Conservation (phyloP, 2,797 vertebrate species). For the Sternotherus odoratus region DNA sequence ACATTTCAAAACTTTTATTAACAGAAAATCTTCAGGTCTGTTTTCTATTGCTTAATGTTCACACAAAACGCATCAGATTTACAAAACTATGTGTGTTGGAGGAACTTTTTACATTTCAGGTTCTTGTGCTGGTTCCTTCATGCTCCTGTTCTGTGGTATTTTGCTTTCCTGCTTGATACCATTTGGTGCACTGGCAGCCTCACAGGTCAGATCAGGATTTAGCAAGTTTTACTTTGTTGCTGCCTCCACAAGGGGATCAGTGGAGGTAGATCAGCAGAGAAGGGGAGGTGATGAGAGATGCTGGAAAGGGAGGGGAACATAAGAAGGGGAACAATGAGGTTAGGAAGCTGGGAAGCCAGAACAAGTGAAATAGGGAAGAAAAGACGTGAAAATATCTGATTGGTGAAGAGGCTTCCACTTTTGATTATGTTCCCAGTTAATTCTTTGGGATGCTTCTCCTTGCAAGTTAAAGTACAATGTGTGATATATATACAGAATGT, state of each 20-base stretch:
- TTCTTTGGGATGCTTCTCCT: not conserved
- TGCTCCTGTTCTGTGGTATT: not conserved
- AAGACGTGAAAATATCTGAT: not conserved
- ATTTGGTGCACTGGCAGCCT: not conserved
- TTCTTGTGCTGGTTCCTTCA: not conserved
- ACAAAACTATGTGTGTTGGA: not conserved
- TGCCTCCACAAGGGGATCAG: not conserved
- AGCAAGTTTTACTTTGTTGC: not conserved
- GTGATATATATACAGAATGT: not conserved
- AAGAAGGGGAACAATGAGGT: not conserved
- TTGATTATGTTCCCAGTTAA: accelerated
- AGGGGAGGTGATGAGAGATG: accelerated
- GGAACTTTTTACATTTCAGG: not conserved
- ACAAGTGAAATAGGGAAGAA: not conserved
- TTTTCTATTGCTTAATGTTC: not conserved
- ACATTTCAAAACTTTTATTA: not conserved
- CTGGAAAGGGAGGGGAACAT: not conserved
- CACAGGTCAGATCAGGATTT: not conserved
- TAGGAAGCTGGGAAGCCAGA: not conserved
- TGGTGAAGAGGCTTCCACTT: not conserved
- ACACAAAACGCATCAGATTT: not conserved
- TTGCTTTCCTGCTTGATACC: not conserved
- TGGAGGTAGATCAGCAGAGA: not conserved
- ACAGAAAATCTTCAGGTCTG: not conserved
- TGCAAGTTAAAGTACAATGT: not conserved